Conservation (phyloP, 2,113 vertebrate genomes). For the Vidua chalybeata region DNA sequence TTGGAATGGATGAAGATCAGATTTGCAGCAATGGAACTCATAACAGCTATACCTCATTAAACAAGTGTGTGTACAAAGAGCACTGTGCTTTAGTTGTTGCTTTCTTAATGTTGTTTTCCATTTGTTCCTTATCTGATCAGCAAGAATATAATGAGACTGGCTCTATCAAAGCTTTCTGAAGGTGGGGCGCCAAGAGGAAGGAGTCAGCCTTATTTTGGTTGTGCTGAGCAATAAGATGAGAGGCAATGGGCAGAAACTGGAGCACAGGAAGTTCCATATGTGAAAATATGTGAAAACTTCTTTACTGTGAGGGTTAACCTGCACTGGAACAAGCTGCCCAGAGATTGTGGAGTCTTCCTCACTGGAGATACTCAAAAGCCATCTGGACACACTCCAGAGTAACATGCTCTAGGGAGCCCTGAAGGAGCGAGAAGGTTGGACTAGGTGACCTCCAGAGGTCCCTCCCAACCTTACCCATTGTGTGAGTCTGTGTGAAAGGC, state of each 20-base stretch:
- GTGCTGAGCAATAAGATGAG: fast-evolving
- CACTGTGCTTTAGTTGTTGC: not conserved
- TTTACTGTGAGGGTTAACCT: not conserved
- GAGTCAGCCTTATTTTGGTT: not conserved
- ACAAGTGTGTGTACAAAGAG: not conserved
- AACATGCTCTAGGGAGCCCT: not conserved
- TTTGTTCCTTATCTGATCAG: not conserved
- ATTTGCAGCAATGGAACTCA: not conserved
- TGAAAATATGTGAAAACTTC: not conserved
- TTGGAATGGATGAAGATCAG: not conserved
- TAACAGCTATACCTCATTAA: not conserved
- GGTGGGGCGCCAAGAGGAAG: not conserved
- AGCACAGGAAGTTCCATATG: not conserved
- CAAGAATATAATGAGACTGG: not conserved
- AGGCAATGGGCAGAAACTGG: not conserved
- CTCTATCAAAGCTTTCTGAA: not conserved
- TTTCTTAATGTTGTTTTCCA: not conserved
- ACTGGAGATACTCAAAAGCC: not conserved
- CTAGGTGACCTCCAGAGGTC: not conserved
- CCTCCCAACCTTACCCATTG: not conserved
- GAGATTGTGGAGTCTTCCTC: too few relatives aligned
- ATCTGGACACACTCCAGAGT: not conserved
- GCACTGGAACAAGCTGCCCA: not conserved
- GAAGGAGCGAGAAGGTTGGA: fast-evolving
- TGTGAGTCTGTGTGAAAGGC: not conserved